Evolutionary conservation across 2,113 vertebrate genomes (phyloP).

Genomic region (Glaucidium brasilianum): DNA sequence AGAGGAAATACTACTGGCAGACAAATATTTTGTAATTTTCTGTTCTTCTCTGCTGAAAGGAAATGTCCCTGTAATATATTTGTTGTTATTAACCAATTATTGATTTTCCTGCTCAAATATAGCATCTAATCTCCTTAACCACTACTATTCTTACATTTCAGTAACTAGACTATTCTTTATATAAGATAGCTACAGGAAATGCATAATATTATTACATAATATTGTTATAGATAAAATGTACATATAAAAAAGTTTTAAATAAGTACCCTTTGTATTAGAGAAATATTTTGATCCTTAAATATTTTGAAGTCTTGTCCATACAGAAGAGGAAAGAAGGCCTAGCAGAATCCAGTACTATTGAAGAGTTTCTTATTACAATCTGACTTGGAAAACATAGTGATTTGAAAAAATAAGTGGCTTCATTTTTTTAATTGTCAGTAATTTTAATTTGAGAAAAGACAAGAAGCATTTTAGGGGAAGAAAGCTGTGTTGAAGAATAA

Average conservation of each 20-base stretch:
- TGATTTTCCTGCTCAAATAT: not conserved
- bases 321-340: not conserved
- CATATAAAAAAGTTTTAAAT: not conserved
- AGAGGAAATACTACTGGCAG: not conserved
- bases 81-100: not conserved
- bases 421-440: not conserved
- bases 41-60: not conserved
- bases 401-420: not conserved
- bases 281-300: not conserved
- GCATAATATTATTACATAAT: not conserved
- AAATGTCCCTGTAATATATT: not conserved
- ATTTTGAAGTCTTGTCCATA: not conserved
- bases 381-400: not conserved
- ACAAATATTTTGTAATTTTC: not conserved
- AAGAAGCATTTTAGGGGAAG: not conserved
- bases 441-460: not conserved
- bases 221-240: not conserved
- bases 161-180: not conserved
- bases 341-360: not conserved
- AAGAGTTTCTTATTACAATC: not conserved
- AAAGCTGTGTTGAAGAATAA: not conserved
- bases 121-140: not conserved
- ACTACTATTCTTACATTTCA: not conserved
- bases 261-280: not conserved
- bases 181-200: not conserved